These are phyloP conservation scores for Halisarca cf. caerulea DNA, from an alignment of 37 sponge, comb jelly and placozoan species.

Conservation along the genomic window DNA sequence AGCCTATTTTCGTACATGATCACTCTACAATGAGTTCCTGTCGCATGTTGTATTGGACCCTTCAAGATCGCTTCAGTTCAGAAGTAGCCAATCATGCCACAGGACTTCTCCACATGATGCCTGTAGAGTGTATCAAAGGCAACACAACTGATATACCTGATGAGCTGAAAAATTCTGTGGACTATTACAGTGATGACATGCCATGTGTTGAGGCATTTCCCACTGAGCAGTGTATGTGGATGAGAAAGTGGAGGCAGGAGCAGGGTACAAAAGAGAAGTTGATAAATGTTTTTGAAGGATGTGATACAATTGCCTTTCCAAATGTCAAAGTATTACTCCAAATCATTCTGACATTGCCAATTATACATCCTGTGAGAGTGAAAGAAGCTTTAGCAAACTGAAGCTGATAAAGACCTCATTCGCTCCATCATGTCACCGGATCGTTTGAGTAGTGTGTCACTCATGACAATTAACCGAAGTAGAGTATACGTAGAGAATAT, in stretches of 20 bases:
- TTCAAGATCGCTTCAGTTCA: conserved; percentile 34
- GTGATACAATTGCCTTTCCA: conserved; percentile 31
- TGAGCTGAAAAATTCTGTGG: conserved; percentile 12
- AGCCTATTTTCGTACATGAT: conserved; percentile 41
- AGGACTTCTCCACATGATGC: conserved; percentile 43
- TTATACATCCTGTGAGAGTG: conserved; percentile 33
- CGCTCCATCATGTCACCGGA: conserved; percentile 38
- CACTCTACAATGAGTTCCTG: conserved; percentile 42
- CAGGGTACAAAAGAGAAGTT: not conserved
- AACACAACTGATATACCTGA: conserved; percentile 15
- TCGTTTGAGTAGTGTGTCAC: conserved; percentile 35
- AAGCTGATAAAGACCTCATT: conserved; percentile 31
- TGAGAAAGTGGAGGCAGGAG: conserved; percentile 35
- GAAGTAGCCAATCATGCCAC: conserved; percentile 5
- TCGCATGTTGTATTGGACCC: conserved; percentile 31
- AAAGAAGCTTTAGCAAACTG: conserved; percentile 34
- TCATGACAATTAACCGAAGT: not conserved
- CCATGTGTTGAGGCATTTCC: not conserved
- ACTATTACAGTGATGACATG: not conserved
- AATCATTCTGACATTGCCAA: not conserved
- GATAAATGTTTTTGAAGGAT: conserved; percentile 13
- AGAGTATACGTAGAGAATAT: not conserved
- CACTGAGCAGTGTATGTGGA: conserved; percentile 46
- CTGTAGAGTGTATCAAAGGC: conserved; percentile 17
- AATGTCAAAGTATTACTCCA: conserved; percentile 1